Evolutionary conservation across 2,113 vertebrate species (phyloP), one percentile per base, ranked within the genome.

Genomic region (Esox niger): DNA sequence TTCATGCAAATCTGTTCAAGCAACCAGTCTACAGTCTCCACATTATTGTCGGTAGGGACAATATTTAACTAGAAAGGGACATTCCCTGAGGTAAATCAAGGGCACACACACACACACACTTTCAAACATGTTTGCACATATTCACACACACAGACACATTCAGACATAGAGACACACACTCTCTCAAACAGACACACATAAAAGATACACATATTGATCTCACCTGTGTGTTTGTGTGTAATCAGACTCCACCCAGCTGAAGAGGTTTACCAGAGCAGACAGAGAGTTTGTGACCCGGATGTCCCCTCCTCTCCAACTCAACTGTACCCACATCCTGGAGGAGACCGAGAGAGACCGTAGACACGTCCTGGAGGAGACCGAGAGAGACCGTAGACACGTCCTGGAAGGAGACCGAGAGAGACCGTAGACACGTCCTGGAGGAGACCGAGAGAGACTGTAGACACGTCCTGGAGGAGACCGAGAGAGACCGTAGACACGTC

Each of bases 241-340:
- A 69, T 35, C 82, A 90, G 89, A 83, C 60, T 31, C 11, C 1
- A 10, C 55, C 21, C 31, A 71, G 33, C 20, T 76, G 29, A 83
- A 75, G 70, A 71, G 78, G 7, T 88, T 89, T 73, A 80, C 30
- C 46, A 75, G 88, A 58, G 80, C 73, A 70, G 84, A 86, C 23
- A 56, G 80, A 62, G 86, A 88, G 65, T 90, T 89, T 66, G 4
- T 86, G 71, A 90, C 85, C 61, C 72, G 79, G 27, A 65, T 82
- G 71, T 47, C 54, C n/a, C 58, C 54, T 1, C 79, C 86, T 7
- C 79, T 85, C 2, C 86, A 88, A 73, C 82, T 90, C 32, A 62
- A 21, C 59, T 79, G 76, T 56, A 59, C 54, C 6, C 60, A 64
- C 35, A 58, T 62, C 8, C 35, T 47, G 38, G 7, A 30, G 54